phyloP scores from a whole-genome alignment of 2,113 vertebrate species.

The Toxotes chatareus region DNA sequence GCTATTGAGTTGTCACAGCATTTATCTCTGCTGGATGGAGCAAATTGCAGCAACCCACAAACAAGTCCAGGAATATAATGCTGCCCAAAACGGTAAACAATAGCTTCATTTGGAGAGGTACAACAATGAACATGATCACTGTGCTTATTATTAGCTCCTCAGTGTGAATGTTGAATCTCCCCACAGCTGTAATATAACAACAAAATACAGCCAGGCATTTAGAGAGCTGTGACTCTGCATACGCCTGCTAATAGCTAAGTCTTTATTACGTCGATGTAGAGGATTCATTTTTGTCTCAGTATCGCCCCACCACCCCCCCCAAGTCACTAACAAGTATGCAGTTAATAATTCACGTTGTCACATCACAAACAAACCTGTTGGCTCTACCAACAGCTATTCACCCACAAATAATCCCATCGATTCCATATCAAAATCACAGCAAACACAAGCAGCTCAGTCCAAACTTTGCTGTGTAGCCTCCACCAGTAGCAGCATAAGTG shows the following conservation, averaged over 20 bases:
- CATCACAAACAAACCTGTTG: background rate
- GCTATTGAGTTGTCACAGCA: constrained; percentile 31
- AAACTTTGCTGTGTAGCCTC: background rate
- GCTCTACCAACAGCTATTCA: background rate
- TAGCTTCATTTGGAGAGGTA: constrained; percentile 26
- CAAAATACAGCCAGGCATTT: background rate
- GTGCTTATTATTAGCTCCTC: constrained; percentile 26
- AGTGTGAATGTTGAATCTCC: constrained; percentile 1
- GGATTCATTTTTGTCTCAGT: background rate
- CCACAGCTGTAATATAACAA: constrained; percentile 25
- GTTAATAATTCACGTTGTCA: constrained; percentile 30
- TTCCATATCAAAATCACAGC: constrained; percentile 1
- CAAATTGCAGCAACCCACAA: constrained; percentile 29
- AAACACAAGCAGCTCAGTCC: background rate
- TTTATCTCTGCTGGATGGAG: constrained; percentile 34
- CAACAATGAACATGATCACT: constrained; percentile 26
- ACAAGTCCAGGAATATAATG: constrained; percentile 23
- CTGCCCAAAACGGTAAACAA: constrained; percentile 31
- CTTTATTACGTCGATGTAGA: constrained; percentile 19
- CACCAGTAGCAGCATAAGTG: constrained; percentile 16
- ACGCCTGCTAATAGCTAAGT: background rate
- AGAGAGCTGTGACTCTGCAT: constrained; percentile 14
- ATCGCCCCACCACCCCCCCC: background rate
- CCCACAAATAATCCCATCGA: constrained; percentile 9
- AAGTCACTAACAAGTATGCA: background rate